A percentile compares a stretch with the other conserved stretches of the same genome.
Evolutionary conservation across 2,113 vertebrate species (phyloP).

Genomic region (Lanius collurio): DNA sequence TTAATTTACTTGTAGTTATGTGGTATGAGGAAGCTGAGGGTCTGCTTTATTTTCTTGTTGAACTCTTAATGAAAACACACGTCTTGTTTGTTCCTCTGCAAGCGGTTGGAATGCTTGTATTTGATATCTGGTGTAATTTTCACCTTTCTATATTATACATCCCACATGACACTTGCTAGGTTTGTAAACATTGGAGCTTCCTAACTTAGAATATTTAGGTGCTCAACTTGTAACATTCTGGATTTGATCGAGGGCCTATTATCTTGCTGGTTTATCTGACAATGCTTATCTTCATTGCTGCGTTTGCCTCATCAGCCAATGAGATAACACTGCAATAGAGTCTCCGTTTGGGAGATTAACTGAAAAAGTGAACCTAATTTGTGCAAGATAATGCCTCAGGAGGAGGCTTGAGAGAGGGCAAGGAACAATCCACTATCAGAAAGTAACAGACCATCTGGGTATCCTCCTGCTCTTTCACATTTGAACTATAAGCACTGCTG

Average conservation of each 20-base stretch:
- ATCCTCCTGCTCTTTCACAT: background rate
- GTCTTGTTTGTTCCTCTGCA: background rate
- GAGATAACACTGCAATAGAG: background rate
- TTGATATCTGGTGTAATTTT: background rate
- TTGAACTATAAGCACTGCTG: background rate
- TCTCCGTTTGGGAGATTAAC: background rate
- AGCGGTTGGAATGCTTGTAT: background rate
- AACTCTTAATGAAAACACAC: background rate
- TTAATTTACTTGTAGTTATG: background rate
- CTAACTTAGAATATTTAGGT: background rate
- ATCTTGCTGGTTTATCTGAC: background rate
- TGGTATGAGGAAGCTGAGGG: background rate
- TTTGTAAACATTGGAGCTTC: background rate
- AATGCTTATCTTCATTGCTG: background rate
- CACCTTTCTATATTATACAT: background rate
- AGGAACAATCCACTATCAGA: background rate
- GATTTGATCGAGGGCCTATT: background rate
- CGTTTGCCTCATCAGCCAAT: background rate
- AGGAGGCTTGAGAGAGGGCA: background rate
- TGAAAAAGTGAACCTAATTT: background rate
- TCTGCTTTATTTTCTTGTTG: background rate
- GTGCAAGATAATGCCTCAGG: background rate
- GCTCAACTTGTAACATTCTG: background rate
- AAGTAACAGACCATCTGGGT: background rate
- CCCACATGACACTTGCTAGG: background rate